phyloP scores from a whole-genome alignment of 2,113 vertebrate species.

The Oceanites oceanicus region DNA sequence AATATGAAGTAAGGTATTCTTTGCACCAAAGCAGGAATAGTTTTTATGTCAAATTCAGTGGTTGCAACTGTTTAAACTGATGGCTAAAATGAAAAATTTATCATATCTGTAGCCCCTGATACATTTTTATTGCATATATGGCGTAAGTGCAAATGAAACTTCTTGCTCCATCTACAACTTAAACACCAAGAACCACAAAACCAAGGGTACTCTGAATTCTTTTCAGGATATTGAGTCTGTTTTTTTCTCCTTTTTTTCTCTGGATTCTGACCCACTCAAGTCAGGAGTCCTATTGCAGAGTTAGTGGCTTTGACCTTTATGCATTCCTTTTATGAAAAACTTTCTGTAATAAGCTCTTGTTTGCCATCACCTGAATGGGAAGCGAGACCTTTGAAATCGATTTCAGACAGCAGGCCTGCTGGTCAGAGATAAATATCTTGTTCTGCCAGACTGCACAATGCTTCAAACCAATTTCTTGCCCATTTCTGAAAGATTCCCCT shows the following conservation, averaged over 20 bases:
- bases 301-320: neutral
- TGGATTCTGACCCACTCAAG: neutral
- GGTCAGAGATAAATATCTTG: neutral
- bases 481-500: neutral
- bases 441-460: neutral
- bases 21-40: neutral
- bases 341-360: neutral
- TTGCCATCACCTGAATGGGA: neutral
- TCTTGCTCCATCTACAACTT: neutral
- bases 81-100: neutral
- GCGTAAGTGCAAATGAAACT: neutral
- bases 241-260: neutral
- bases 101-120: neutral
- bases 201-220: neutral
- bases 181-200: neutral
- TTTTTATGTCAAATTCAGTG: neutral
- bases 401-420: neutral
- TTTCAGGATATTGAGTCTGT: neutral
- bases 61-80: neutral
- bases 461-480: slow-evolving; percentile 3
- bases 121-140: neutral
- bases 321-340: neutral
- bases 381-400: neutral
- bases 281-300: neutral
- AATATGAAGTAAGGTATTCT: neutral